A percentile compares a stretch with the other conserved stretches of the same genome.
phyloP scores from a whole-genome alignment of 2,113 vertebrate genomes.

The Neodon shergylaensis region DNA sequence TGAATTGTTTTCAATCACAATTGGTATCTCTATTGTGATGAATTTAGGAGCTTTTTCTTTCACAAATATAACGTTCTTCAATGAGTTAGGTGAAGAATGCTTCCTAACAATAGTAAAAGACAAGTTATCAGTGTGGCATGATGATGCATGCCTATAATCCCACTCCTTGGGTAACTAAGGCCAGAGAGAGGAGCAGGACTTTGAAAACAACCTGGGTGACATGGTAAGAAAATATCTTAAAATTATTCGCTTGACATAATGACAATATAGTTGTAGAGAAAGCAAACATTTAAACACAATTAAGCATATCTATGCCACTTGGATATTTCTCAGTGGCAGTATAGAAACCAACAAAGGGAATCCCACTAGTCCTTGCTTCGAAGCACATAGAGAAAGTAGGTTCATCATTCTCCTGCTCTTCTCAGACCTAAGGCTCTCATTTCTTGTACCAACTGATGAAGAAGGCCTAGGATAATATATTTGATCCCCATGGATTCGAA shows the following conservation, averaged over 20 bases:
- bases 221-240: not conserved
- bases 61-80: not conserved
- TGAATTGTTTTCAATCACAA: not conserved
- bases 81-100: not conserved
- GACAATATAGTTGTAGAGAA: not conserved
- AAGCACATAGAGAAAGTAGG: not conserved
- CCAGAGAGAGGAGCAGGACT: not conserved
- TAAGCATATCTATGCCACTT: not conserved
- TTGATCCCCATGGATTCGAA: not conserved
- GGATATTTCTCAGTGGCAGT: not conserved
- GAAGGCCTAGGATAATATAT: not conserved
- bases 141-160: not conserved
- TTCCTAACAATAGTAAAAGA: not conserved
- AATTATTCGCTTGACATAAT: not conserved
- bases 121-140: not conserved
- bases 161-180: not conserved
- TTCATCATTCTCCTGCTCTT: accelerated
- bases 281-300: not conserved
- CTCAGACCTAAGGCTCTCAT: not conserved
- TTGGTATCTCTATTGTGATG: not conserved
- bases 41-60: not conserved
- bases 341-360: not conserved
- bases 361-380: not conserved
- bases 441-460: not conserved
- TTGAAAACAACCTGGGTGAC: not conserved